A percentile compares a stretch with the other conserved stretches of the same genome.
phyloP scores from a whole-genome alignment of 2,113 vertebrate genomes.

The Megaceryle torquata region DNA sequence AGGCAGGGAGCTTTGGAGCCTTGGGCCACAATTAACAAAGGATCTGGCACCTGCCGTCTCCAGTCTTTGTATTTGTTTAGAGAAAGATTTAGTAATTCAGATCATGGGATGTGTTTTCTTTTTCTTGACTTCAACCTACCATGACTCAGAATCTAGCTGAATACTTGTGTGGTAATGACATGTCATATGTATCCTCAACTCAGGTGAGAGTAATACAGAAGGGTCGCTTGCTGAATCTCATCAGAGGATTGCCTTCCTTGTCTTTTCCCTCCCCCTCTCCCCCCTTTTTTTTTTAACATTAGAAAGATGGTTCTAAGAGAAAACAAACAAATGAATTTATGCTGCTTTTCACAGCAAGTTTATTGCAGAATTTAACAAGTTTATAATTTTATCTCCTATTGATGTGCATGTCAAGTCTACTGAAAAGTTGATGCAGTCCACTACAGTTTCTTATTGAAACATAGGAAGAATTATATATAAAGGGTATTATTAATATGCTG shows the following conservation, averaged over 20 bases:
- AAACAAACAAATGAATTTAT: neutral
- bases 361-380: neutral
- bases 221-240: neutral
- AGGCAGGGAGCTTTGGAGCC: slow-evolving; percentile 24
- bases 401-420: neutral
- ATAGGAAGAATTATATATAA: neutral
- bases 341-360: neutral
- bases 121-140: neutral
- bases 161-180: neutral
- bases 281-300: neutral
- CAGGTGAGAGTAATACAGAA: neutral
- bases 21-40: slow-evolving; percentile 36
- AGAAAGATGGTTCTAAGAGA: neutral
- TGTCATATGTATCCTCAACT: neutral
- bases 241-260: neutral
- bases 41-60: slow-evolving; percentile 14
- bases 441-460: neutral
- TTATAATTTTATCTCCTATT: neutral
- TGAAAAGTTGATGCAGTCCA: neutral
- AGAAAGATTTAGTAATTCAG: neutral
- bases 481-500: neutral
- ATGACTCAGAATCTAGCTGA: neutral
- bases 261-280: fast-evolving
- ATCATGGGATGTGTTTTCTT: neutral
- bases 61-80: neutral